Evolutionary conservation across 37 sponge, comb jelly and placozoan genomes (phyloP), one percentile per base, ranked within the genome.

Genomic region (Cliona cf. orientalis): DNA sequence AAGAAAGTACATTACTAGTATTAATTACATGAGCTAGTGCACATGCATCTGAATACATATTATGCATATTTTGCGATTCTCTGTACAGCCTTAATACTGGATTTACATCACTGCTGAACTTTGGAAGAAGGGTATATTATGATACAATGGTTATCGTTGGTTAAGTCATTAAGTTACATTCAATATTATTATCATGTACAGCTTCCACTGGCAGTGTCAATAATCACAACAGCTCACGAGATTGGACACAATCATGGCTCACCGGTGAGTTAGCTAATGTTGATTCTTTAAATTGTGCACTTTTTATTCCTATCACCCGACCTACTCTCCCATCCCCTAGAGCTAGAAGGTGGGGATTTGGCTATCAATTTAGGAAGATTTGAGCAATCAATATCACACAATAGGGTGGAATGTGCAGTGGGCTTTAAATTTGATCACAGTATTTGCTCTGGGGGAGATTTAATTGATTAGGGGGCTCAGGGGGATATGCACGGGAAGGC

Each of bases 191-290:
- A 23, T 42, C n/a, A 9, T 2, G 11, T 65, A 36, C 56, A 87
- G 88, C 43, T 91, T 31, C 81, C 78, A 26, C 76, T 59, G 22
- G 84, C 84, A 31, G 88, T 92, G 11, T 88, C 92, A 21, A 19
- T 42, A 14, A 83, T 88, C 53, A 92, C 92, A 22, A 63, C 68
- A 9, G 87, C 92, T 2, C 92, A 92, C 72, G 92, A 92, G 65
- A 57, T 92, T 40, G 92, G 92, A 0, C 92, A 92, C 64, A 92
- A 88, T 65, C 87, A 91, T 80, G 92, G 92, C 61, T 88, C 92
- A 2, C 78, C 70, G 45, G 86, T 85, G 40, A 84, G 81, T 69
- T n/a, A 70, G 7, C 37, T 67, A 67, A 17, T 9, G 36, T 5
- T 9, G 28, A 7, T 67, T 28, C 36, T 12, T 17, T 67, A 34